Conservation (phyloP, 2,888 invertebrate species). For the Drosophila quinaria region DNA sequence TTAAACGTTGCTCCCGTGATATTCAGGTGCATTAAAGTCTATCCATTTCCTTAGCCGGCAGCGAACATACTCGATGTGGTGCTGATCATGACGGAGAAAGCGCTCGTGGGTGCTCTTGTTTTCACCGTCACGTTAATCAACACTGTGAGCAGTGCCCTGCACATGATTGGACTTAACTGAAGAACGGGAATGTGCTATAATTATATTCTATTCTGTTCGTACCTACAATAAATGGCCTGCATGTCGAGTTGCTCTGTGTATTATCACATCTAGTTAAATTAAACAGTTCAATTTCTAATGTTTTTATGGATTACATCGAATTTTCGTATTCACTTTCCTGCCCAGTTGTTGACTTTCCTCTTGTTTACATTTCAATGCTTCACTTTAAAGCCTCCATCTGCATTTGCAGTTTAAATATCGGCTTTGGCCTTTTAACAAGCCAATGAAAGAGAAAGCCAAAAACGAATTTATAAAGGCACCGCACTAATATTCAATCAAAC, state of each 20-base stretch:
- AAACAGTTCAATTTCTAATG: neutral
- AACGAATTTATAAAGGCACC: slow-evolving; percentile 35
- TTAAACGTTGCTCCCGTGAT: neutral
- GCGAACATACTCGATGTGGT: slow-evolving; percentile 50
- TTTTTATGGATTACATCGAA: neutral
- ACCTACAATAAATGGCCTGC: neutral
- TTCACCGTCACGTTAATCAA: slow-evolving; percentile 47
- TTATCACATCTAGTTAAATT: neutral
- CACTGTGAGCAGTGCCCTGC: slow-evolving; percentile 51
- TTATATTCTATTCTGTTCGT: neutral
- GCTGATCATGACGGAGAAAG: slow-evolving; percentile 48
- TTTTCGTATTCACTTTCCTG: too few relatives aligned
- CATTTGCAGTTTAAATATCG: slow-evolving; percentile 13
- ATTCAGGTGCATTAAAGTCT: neutral
- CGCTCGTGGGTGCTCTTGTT: slow-evolving; percentile 52
- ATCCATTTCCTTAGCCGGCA: slow-evolving; percentile 51
- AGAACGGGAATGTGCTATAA: neutral
- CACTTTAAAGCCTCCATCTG: neutral
- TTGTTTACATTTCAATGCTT: neutral
- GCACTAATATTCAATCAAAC: slow-evolving; percentile 80
- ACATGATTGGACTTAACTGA: slow-evolving; percentile 49
- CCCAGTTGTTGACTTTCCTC: neutral
- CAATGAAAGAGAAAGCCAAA: slow-evolving; percentile 38
- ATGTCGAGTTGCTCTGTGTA: neutral
- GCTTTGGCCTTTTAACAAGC: slow-evolving; percentile 16